These are phyloP conservation scores for Dendrolimus punctatus DNA, from an alignment of 1,140 invertebrate species.

Conservation along the genomic window DNA sequence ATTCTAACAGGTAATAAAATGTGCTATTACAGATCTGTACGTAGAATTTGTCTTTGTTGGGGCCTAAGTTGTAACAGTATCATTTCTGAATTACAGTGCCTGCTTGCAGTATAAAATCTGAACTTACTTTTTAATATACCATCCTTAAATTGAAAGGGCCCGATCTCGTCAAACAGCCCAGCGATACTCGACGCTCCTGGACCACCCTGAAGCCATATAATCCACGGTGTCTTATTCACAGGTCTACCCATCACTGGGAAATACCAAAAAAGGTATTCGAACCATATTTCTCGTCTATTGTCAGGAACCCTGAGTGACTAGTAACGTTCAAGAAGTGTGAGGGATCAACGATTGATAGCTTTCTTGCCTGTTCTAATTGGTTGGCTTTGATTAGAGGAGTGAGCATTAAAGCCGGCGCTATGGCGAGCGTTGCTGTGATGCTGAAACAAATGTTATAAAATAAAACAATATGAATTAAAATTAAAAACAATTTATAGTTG, in stretches of 20 bases:
- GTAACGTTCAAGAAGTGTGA: slow-evolving; percentile 28
- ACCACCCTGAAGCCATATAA: slow-evolving; percentile 88
- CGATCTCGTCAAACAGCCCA: slow-evolving; percentile 81
- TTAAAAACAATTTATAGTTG: no score
- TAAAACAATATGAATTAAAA: no score
- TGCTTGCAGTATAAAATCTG: background rate
- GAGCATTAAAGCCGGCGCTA: slow-evolving; percentile 27
- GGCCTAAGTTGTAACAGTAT: no score
- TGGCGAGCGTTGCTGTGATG: slow-evolving; percentile 4
- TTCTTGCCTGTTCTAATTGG: slow-evolving; percentile 25
- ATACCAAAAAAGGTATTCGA: slow-evolving; percentile 93
- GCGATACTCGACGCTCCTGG: slow-evolving; percentile 79
- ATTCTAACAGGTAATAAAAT: no score
- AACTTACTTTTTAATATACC: slow-evolving; percentile 35
- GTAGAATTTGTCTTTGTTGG: no score
- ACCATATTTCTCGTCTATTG: slow-evolving; percentile 77
- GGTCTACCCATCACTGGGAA: slow-evolving; percentile 76
- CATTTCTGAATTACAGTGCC: no score
- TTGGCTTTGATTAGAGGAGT: slow-evolving; percentile 35
- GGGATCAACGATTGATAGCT: slow-evolving; percentile 29
- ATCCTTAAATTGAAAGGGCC: slow-evolving; percentile 66
- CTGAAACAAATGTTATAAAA: slow-evolving; percentile 5
- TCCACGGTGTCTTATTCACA: slow-evolving; percentile 74
- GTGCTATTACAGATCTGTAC: no score
- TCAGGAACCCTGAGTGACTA: slow-evolving; percentile 50